Evolutionary conservation across 2,797 vertebrate species (phyloP).

Genomic region (Sebastes diaconus): DNA sequence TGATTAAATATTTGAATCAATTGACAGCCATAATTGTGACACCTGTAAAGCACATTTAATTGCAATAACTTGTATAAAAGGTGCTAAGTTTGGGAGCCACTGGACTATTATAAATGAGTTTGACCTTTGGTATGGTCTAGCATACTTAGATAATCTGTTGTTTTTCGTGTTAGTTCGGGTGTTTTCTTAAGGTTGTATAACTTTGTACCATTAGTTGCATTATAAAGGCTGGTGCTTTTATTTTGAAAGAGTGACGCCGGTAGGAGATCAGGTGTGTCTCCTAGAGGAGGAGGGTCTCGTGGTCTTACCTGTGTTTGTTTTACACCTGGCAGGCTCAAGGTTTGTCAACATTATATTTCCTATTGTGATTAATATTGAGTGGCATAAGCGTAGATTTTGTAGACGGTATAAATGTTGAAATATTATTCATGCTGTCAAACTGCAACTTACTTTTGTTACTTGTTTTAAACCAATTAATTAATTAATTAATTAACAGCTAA

Average conservation of each 20-base stretch:
- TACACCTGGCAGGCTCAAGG: not conserved
- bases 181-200: not conserved
- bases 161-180: not conserved
- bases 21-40: not conserved
- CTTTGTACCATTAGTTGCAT: no score
- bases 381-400: no score
- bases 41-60: not conserved
- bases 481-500: not conserved
- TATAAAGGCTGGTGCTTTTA: not conserved
- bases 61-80: not conserved
- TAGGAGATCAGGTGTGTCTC: not conserved
- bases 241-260: not conserved
- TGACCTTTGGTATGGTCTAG: not conserved
- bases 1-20: no score
- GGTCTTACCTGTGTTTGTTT: not conserved
- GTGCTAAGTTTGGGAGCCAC: not conserved
- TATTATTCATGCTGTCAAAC: not conserved
- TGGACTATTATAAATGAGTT: not conserved
- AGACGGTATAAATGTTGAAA: not conserved
- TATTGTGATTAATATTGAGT: not conserved
- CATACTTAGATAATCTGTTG: not conserved
- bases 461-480: not conserved
- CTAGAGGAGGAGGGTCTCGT: not conserved
- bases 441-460: not conserved
- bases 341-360: not conserved